phyloP scores from a whole-genome alignment of 2,113 vertebrate genomes.

The Stercorarius parasiticus region DNA sequence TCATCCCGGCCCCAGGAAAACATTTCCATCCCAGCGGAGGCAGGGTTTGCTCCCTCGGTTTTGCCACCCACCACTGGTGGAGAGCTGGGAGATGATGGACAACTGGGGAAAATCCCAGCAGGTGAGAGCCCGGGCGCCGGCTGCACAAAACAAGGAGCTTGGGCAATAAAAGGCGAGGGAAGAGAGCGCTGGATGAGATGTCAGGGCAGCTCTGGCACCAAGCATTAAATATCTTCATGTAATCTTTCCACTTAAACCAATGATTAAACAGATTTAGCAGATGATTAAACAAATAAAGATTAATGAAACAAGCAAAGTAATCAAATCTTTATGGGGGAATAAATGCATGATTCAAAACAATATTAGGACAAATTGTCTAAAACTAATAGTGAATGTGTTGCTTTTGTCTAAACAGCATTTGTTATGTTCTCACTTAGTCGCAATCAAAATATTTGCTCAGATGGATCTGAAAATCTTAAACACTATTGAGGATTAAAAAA shows the following conservation, averaged over 20 bases:
- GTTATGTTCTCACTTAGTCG: constrained; percentile 39
- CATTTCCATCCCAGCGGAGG: accelerated
- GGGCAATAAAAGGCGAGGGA: background rate
- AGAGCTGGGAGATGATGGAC: background rate
- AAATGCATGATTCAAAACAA: constrained; percentile 73
- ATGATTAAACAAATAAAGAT: constrained; percentile 83
- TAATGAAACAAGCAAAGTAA: constrained; percentile 80
- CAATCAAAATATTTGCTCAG: constrained; percentile 75
- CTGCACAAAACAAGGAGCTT: background rate
- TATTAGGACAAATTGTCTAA: constrained; percentile 79
- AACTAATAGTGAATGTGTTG: constrained; percentile 50
- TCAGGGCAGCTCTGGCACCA: constrained; percentile 9
- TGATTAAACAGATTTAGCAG: constrained; percentile 80
- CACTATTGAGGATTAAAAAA: accelerated
- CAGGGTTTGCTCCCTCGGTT: accelerated
- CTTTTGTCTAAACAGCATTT: constrained; percentile 66
- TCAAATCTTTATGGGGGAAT: constrained; percentile 76
- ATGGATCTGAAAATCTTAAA: constrained; percentile 36
- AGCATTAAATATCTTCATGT: constrained; percentile 55
- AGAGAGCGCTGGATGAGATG: background rate
- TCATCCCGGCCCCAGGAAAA: accelerated
- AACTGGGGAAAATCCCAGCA: background rate
- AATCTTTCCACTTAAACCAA: constrained; percentile 77
- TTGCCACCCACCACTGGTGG: background rate
- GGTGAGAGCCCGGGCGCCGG: background rate